These are phyloP conservation scores for Pterois miles DNA, from an alignment of 2,797 vertebrate species.

Conservation along the genomic window DNA sequence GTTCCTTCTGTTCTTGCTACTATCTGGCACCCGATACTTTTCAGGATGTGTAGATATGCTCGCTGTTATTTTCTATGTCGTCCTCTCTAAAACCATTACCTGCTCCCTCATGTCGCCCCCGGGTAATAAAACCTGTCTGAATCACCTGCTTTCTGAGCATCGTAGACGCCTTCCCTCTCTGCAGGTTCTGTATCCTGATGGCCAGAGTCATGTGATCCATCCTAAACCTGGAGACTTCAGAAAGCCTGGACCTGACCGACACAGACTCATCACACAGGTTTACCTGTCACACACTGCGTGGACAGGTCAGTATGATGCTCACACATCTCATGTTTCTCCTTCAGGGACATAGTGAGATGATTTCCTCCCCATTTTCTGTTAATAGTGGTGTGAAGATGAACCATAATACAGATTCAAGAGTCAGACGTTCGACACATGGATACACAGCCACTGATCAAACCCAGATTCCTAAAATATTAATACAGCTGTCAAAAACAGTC, in stretches of 20 bases:
- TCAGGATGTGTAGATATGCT: too few species aligned
- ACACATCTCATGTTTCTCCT: background rate
- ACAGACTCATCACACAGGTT: constrained; percentile 95
- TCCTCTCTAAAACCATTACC: background rate
- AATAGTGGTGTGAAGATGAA: too few species aligned
- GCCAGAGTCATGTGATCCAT: constrained; percentile 95
- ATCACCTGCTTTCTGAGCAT: background rate
- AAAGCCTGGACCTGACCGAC: constrained; percentile 90
- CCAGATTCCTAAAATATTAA: too few species aligned
- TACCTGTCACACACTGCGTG: constrained; percentile 96
- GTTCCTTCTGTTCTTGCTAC: too few species aligned
- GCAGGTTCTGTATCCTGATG: constrained; percentile 95
- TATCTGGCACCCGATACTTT: too few species aligned
- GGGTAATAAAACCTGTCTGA: background rate
- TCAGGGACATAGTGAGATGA: too few species aligned
- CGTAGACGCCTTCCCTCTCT: background rate
- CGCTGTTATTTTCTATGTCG: too few species aligned
- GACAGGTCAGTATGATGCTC: constrained; percentile 86
- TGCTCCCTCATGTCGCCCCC: background rate
- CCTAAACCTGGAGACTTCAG: constrained; percentile 96
- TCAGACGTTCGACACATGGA: too few species aligned
- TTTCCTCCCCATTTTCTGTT: too few species aligned
- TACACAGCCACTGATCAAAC: too few species aligned
- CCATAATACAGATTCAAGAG: too few species aligned
- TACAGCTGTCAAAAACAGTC: too few species aligned